These are phyloP conservation scores for Synanthedon formicaeformis DNA, from an alignment of 2,888 invertebrate genomes.

Conservation along the genomic window DNA sequence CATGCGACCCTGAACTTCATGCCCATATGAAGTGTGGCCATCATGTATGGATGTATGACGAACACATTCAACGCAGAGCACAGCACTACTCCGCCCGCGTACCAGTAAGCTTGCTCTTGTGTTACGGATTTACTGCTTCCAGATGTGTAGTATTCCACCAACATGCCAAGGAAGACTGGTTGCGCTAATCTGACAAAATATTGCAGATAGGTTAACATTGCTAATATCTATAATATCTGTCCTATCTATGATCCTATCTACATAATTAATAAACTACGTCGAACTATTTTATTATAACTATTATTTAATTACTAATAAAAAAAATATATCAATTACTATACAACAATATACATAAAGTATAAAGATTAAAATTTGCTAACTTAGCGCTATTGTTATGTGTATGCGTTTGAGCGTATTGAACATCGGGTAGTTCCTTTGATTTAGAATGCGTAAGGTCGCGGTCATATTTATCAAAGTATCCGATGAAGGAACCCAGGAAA, in stretches of 20 bases:
- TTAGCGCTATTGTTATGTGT: no score
- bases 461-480: slow-evolving; percentile 50
- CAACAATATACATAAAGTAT: no score
- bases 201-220: neutral
- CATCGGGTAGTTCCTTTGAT: no score
- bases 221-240: no score
- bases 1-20: slow-evolving; percentile 87
- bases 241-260: no score
- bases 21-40: slow-evolving; percentile 83
- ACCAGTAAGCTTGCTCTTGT: slow-evolving; percentile 76
- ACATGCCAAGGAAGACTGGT: slow-evolving; percentile 73
- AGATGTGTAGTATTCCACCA: slow-evolving; percentile 72
- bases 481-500: slow-evolving; percentile 71
- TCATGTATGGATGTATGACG: slow-evolving; percentile 90
- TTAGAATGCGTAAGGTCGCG: slow-evolving; percentile 4
- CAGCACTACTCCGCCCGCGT: slow-evolving; percentile 78
- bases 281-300: no score
- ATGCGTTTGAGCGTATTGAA: no score
- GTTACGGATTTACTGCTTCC: slow-evolving; percentile 25
- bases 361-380: no score
- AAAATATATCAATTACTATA: no score
- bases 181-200: slow-evolving; percentile 66
- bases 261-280: no score
- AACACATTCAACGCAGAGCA: slow-evolving; percentile 82
- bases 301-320: no score